Percentiles rank a stretch among this genome's conserved stretches.
Conservation (phyloP, 1,140 invertebrate species). For the Zaprionus taronus region DNA sequence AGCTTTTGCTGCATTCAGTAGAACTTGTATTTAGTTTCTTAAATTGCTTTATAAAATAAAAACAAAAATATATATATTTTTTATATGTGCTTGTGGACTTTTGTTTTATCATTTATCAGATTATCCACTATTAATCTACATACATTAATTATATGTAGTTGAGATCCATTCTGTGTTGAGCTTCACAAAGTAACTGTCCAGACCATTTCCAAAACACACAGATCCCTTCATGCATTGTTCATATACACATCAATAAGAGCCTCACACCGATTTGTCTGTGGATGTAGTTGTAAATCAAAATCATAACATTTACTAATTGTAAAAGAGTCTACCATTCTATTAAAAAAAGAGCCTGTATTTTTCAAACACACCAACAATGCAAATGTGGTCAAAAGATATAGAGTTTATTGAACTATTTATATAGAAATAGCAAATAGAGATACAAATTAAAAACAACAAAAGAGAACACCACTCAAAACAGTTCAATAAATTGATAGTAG, state of each 20-base stretch:
- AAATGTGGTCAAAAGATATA: conserved; percentile 51
- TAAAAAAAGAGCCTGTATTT: conserved; percentile 66
- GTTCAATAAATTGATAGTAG: conserved; percentile 67
- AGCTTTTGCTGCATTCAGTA: conserved; percentile 66
- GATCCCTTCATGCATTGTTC: conserved; percentile 4
- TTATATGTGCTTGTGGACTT: conserved; percentile 48
- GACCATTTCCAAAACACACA: conserved; percentile 17
- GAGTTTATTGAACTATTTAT: conserved; percentile 57
- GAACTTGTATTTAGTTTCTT: conserved; percentile 65
- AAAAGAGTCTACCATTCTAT: conserved; percentile 58
- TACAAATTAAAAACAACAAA: conserved; percentile 1
- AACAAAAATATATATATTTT: conserved; percentile 54
- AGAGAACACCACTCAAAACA: conserved; percentile 47
- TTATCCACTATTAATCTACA: no score
- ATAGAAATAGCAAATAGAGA: conserved; percentile 42
- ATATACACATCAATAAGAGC: conserved; percentile 9
- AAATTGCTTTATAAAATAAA: conserved; percentile 72
- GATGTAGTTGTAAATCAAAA: conserved; percentile 55
- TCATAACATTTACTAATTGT: conserved; percentile 48
- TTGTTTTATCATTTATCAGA: conserved; percentile 10
- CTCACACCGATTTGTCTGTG: conserved; percentile 40
- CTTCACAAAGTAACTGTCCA: conserved; percentile 40
- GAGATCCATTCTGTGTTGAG: conserved; percentile 10
- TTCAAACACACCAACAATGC: conserved; percentile 42
- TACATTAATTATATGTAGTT: neutral